Evolutionary conservation across 2,113 vertebrate genomes (phyloP).

Genomic region (Sakesphorus luctuosus): DNA sequence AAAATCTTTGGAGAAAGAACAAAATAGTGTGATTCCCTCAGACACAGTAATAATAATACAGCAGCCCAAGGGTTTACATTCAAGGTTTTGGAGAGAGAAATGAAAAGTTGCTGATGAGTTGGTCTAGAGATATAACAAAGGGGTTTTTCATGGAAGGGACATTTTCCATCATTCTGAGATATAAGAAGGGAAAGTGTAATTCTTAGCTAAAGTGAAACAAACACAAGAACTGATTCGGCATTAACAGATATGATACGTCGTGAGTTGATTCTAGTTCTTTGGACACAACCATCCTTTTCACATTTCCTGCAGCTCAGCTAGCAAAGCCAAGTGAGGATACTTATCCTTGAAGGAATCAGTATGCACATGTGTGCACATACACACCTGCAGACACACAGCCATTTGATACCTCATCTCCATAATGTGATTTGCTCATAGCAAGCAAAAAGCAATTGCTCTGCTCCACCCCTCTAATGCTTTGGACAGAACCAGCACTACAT

Average conservation of each 20-base stretch:
- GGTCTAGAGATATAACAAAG: not conserved
- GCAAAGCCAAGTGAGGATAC: not conserved
- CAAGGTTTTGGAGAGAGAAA: not conserved
- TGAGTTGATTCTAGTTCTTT: not conserved
- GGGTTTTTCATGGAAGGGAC: not conserved
- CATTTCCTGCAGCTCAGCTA: not conserved
- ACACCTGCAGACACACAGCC: not conserved
- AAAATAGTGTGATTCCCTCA: not conserved
- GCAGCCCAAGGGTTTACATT: not conserved
- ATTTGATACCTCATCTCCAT: not conserved
- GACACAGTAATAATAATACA: not conserved
- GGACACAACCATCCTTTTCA: not conserved
- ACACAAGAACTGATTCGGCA: not conserved
- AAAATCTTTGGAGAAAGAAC: not conserved
- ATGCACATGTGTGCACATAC: not conserved
- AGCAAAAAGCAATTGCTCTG: not conserved
- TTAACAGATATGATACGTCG: not conserved
- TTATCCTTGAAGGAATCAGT: not conserved
- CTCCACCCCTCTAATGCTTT: not conserved
- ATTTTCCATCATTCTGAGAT: not conserved
- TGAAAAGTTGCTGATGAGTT: not conserved
- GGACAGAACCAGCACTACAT: not conserved
- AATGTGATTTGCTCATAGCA: not conserved
- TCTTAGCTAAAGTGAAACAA: not conserved
- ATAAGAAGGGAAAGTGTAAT: not conserved